Evolutionary conservation across 2,888 invertebrate genomes (phyloP), one percentile per base, ranked within the genome.

Genomic region (Lepidocyrtinus sp.): DNA sequence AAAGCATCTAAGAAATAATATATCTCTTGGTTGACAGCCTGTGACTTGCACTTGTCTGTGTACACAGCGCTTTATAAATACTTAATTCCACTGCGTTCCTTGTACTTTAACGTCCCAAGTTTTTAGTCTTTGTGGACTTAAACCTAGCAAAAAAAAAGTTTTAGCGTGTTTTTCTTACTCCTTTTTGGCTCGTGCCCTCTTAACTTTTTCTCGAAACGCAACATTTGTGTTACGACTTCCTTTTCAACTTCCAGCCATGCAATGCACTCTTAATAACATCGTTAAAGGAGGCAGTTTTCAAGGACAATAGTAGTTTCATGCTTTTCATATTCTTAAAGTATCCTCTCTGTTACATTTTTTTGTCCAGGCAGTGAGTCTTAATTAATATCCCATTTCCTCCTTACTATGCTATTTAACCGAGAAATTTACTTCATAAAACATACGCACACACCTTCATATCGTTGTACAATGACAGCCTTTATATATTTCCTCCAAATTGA

Each of bases 321-420:
- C 71, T 70, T 12, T 12, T 59, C 22, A 21, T 59, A 59, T 59
- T 59, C 59, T 59, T 9, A 55, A 55, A 12, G 55, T n/a, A 55
- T 59, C 19, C 22, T 2, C 7, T 12, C 21, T 21, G 59, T 19
- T 21, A 9, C 21, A 59, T 59, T 21, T 59, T 19, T 19, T n/a
- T 9, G 55, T 59, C 59, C 59, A 12, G 22, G 59, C 59, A 21
- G 62, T 3, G 59, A 64, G 26, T 25, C 59, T 75, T 71, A 76
- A 76, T 76, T 76, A 76, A 76, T 76, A 64, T 76, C 59, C 71
- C 71, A 76, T 71, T 76, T 76, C 76, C 70, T 70, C 59, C 59
- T 59, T 21, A 59, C 59, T 59, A n/a, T n/a, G n/a, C n/a, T n/a
- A n/a, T n/a, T n/a, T n/a, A n/a, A n/a, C n/a, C n/a, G n/a, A n/a